Conservation (phyloP, 2,888 invertebrate species). For the Polyommatus icarus region DNA sequence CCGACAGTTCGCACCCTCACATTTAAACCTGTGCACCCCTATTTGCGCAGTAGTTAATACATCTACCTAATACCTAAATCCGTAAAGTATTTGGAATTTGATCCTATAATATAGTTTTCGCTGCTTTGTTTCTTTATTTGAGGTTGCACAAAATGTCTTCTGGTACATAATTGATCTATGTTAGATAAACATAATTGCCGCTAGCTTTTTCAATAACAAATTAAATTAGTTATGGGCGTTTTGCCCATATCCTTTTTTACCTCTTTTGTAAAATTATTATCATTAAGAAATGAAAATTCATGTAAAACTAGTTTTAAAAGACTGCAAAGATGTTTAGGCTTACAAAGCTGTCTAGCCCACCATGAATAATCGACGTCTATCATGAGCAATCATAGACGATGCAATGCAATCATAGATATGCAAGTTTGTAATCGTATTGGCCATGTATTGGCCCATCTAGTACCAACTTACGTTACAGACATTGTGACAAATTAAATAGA, state of each 20-base stretch:
- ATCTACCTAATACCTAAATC: constrained; percentile 9
- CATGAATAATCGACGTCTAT: not conserved
- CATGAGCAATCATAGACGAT: no score
- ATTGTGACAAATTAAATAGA: constrained; percentile 32
- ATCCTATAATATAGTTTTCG: not conserved
- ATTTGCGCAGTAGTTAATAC: not conserved
- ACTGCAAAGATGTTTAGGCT: not conserved
- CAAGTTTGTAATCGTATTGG: not conserved
- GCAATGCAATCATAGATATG: no score
- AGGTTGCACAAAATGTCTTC: not conserved
- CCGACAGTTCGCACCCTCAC: not conserved
- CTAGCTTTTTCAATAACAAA: no score
- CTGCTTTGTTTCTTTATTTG: not conserved
- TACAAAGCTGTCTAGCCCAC: not conserved
- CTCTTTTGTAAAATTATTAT: no score
- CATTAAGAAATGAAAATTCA: no score
- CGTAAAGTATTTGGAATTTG: not conserved
- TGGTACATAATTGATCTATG: no score
- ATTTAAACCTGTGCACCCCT: not conserved
- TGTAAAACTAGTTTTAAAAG: not conserved
- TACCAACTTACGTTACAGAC: not conserved
- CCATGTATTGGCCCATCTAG: not conserved
- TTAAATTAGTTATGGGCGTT: no score
- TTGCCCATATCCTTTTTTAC: no score
- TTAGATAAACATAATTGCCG: no score